Percentiles rank a stretch among this genome's conserved stretches.
phyloP scores from a whole-genome alignment of 2,113 vertebrate species.

The Alligator sinensis region DNA sequence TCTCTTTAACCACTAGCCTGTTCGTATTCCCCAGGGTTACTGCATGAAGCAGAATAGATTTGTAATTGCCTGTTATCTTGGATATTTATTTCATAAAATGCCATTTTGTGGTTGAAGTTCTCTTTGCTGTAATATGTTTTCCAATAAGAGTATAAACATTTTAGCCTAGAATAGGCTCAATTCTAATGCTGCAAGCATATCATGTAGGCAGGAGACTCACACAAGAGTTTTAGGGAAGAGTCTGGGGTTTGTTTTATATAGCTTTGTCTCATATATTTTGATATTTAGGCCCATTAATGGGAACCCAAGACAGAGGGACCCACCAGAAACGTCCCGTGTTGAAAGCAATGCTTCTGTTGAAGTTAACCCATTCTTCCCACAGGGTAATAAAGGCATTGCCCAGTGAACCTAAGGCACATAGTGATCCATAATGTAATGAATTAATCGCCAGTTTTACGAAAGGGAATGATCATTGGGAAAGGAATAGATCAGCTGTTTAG shows the following conservation, averaged over 20 bases:
- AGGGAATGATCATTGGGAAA: constrained; percentile 21
- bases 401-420: constrained; percentile 42
- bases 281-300: constrained; percentile 47
- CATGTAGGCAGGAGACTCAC: constrained; percentile 15
- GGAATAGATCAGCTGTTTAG: constrained; percentile 59
- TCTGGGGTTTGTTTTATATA: constrained; percentile 56
- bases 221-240: constrained; percentile 38
- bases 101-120: background rate
- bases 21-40: background rate
- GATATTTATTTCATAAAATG: constrained; percentile 13
- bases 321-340: constrained; percentile 34
- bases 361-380: constrained; percentile 50
- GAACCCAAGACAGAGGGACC: background rate
- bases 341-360: background rate
- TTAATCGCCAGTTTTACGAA: constrained; percentile 45
- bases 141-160: constrained; percentile 16
- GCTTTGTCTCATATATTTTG: constrained; percentile 50
- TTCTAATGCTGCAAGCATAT: background rate
- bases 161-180: constrained; percentile 4
- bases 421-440: constrained; percentile 54
- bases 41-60: background rate
- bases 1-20: background rate
- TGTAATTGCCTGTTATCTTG: background rate
- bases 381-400: constrained; percentile 37
- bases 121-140: constrained; percentile 11